Evolutionary conservation across 2,888 invertebrate species (phyloP).

Genomic region (Epicampocera succincta): DNA sequence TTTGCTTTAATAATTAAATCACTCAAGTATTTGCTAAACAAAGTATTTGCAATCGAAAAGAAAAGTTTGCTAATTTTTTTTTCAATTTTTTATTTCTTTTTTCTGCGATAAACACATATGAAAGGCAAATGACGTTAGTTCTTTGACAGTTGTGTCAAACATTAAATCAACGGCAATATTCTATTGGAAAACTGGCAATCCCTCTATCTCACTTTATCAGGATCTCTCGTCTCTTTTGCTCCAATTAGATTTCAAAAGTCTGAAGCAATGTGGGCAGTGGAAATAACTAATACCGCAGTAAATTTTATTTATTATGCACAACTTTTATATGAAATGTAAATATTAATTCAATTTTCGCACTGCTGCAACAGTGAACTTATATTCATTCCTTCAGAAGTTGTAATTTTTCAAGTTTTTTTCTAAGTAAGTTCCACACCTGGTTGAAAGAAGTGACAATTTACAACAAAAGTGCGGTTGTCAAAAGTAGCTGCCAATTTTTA

Average conservation of each 20-base stretch:
- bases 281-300: background rate
- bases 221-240: slow-evolving; percentile 19
- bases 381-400: background rate
- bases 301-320: background rate
- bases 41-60: background rate
- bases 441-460: slow-evolving; percentile 41
- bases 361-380: background rate
- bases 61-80: slow-evolving; percentile 52
- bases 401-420: slow-evolving; percentile 18
- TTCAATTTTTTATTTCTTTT: slow-evolving; percentile 49
- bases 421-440: slow-evolving; percentile 54
- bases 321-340: too few relatives aligned
- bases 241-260: slow-evolving; percentile 29
- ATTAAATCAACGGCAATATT: slow-evolving; percentile 48
- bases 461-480: slow-evolving; percentile 39
- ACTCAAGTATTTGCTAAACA: slow-evolving; percentile 4
- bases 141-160: slow-evolving; percentile 54
- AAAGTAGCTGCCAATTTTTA: slow-evolving; percentile 21
- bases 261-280: slow-evolving; percentile 39
- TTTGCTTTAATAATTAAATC: background rate
- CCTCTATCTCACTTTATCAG: slow-evolving; percentile 32
- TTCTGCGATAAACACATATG: slow-evolving; percentile 45
- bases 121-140: slow-evolving; percentile 51
- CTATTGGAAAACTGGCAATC: slow-evolving; percentile 19
- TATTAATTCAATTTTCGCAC: slow-evolving; percentile 10